Evolutionary conservation across 2,797 vertebrate species (phyloP), one percentile per base, ranked within the genome.

Genomic region (Chelmon rostratus): DNA sequence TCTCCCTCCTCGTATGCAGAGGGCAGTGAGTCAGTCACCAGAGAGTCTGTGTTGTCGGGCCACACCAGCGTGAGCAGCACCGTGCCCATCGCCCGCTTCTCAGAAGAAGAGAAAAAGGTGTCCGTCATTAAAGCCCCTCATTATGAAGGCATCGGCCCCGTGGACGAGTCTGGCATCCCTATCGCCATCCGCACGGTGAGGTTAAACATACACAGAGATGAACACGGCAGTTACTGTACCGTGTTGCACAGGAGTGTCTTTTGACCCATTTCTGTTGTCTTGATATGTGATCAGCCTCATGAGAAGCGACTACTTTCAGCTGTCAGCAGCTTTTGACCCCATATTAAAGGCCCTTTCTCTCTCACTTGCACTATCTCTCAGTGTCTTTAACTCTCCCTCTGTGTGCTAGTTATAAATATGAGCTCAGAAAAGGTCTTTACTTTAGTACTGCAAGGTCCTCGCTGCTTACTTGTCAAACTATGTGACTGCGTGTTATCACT

Each of bases 101-200:
- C 97, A 1, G 97, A 99, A 78, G 98, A 99, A 88, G 98, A 99
- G 91, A 98, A 97, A 92, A 98, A 92, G 88, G 96, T 99, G 82
- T 98, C 98, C 0, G 90, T 99, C 82, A 96, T 99, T 92, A 99
- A 98, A 95, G 98, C 98, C 0, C 98, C 98, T 0, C 98, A 99
- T 91, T 99, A 99, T 86, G 94, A 98, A 78, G 98, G 98, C 79
- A 99, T 99, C 40, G 98, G 98, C 84, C 98, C 98, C 0, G 97
- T 99, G 89, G 98, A 99, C 66, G 97, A 99, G 88, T 97, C 97
- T 19, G 98, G 98, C 92, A 98, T 99, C 91, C 98, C 98, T 70
- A 98, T 98, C 15, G 98, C 98, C 91, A 98, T 99, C 89, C 97
- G 98, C 93, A 99, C 98, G 95, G 98, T 99, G 95, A 96, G 97